Evolutionary conservation across 2,888 invertebrate species (phyloP).

Genomic region (Fabriciana adippe): DNA sequence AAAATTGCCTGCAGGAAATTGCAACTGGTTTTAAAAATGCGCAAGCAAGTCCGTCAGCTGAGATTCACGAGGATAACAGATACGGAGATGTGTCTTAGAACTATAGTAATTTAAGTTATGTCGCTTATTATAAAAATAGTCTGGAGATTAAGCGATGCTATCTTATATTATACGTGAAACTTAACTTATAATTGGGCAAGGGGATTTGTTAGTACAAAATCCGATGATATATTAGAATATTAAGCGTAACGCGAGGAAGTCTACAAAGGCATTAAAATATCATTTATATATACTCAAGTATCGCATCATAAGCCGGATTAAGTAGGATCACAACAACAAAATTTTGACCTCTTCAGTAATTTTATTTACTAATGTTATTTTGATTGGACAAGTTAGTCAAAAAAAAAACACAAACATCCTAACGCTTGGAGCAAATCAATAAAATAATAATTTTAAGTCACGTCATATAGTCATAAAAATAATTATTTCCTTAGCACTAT

Average conservation of each 20-base stretch:
- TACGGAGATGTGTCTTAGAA: slow-evolving; percentile 24
- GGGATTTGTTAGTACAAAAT: slow-evolving; percentile 32
- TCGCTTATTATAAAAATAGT: slow-evolving; percentile 34
- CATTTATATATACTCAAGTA: slow-evolving; percentile 46
- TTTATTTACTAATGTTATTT: slow-evolving; percentile 69
- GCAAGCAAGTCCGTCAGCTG: slow-evolving; percentile 57
- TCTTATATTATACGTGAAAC: slow-evolving; percentile 38
- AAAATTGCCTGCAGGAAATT: slow-evolving; percentile 63
- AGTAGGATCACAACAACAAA: slow-evolving; percentile 47
- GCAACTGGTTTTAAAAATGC: slow-evolving; percentile 66
- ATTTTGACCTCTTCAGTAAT: slow-evolving; percentile 54
- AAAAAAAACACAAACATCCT: slow-evolving; percentile 43
- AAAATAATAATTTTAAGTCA: slow-evolving; percentile 48
- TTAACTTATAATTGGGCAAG: slow-evolving; percentile 41
- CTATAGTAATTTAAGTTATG: slow-evolving; percentile 24
- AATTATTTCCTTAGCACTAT: slow-evolving; percentile 56
- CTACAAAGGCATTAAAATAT: slow-evolving; percentile 34
- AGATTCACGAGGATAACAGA: slow-evolving; percentile 52
- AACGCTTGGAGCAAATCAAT: slow-evolving; percentile 34
- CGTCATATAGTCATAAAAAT: slow-evolving; percentile 54
- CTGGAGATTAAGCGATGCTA: slow-evolving; percentile 33
- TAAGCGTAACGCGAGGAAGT: slow-evolving; percentile 23
- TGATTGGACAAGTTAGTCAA: slow-evolving; percentile 66
- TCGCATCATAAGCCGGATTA: slow-evolving; percentile 58
- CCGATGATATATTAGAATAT: slow-evolving; percentile 37